Base-by-base conservation (phyloP, 2,888 invertebrate genomes). In the Prosopocoilus inquinatus region DNA sequence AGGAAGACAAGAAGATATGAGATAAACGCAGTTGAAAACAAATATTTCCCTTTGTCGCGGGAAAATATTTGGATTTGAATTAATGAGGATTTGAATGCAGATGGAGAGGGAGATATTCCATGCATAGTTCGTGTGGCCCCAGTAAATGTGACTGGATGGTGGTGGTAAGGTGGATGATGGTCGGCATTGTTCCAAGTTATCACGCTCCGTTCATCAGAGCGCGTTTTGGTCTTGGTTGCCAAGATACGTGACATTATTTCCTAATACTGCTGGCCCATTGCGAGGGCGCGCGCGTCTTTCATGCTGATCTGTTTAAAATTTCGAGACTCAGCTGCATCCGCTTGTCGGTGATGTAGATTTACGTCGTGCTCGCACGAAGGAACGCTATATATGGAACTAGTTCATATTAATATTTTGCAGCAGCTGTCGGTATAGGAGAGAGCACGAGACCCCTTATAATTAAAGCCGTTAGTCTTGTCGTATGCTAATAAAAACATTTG, bases 221-320 rank as follows among this genome's bases (percentile, higher is more conserved):
- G 15, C 47, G 35, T 47, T 47, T 47, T 15, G 47, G 47, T 13
- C 41, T 41, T 41, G 47, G 33, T 47, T 47, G 47, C 47, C 47
- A 47, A 47, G 47, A 47, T 47, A 47, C 47, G 47, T 47, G 47
- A 47, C 47, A 47, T 47, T 33, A 47, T 47, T 47, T 47, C 47
- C 33, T 41, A 47, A 47, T 35, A 47, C 35, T 47, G 35, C 35
- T 35, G 47, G 47, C 11, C 35, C 34, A 34, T 34, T 41, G 41
- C 41, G 16, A 41, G 16, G 11, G 16, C 16, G 13, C 41, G 41
- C 16, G 13, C 41, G 41, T 41, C 41, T 41, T 13, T 15, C 16
- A 41, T 41, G 41, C 41, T 41, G 41, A 41, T 41, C 41, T 35
- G 47, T 35, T 47, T 47, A 47, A 47, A 47, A 47, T 47, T 47